These are phyloP conservation scores for Novumbra hubbsi DNA, from an alignment of 2,797 vertebrate genomes.

Conservation along the genomic window DNA sequence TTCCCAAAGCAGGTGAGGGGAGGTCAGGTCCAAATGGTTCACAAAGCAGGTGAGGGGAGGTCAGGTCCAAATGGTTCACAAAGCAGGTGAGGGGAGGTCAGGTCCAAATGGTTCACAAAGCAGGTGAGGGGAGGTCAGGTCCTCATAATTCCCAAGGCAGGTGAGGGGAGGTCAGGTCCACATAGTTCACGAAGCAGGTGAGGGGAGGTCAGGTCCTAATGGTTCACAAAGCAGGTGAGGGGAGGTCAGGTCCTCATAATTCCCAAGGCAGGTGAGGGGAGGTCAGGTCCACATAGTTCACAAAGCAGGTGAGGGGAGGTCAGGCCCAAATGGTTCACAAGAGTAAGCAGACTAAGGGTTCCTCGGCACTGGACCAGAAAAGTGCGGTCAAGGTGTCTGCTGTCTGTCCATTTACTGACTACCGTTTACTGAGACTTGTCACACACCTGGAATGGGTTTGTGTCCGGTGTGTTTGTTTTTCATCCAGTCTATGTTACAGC, in stretches of 20 bases:
- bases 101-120: too few species aligned
- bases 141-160: conserved; percentile 97
- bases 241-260: too few species aligned
- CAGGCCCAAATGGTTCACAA: too few species aligned
- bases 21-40: too few species aligned
- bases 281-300: conserved; percentile 99
- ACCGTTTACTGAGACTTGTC: background rate
- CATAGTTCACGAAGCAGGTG: too few species aligned
- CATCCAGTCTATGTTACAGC: conserved; percentile 14
- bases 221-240: conserved; percentile 94
- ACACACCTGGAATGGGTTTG: conserved; percentile 1
- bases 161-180: conserved; percentile 75
- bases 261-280: too few species aligned
- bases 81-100: conserved; percentile 82
- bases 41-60: too few species aligned
- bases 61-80: conserved; percentile 99
- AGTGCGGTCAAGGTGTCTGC: background rate
- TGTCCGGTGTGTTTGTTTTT: conserved; percentile 23
- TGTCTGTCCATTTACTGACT: too few species aligned
- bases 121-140: too few species aligned
- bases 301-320: conserved; percentile 84
- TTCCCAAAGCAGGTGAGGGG: conserved; percentile 91
- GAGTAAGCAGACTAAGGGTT: background rate
- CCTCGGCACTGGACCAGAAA: background rate
- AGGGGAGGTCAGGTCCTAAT: conserved; percentile 99